Conservation (phyloP, 2,113 vertebrate species). For the Trochalopteron elliotii region DNA sequence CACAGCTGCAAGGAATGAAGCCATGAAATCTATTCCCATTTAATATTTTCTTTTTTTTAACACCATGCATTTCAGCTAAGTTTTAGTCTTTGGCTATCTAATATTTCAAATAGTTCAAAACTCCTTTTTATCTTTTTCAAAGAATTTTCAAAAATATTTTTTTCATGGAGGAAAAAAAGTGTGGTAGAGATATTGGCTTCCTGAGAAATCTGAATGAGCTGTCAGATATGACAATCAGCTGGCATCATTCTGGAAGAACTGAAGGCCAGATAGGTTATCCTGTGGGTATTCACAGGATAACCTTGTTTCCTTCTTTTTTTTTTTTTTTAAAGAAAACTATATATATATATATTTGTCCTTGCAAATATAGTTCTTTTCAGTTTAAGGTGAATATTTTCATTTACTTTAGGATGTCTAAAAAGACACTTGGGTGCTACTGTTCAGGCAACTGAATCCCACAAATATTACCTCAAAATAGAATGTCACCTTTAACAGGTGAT, state of each 20-base stretch:
- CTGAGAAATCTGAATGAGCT: not conserved
- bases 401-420: not conserved
- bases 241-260: not conserved
- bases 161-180: not conserved
- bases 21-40: not conserved
- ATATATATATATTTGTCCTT: not conserved
- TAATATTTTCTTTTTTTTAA: not conserved
- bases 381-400: not conserved
- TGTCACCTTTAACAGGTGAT: not conserved
- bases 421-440: not conserved
- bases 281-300: not conserved
- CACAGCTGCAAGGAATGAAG: not conserved
- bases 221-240: not conserved
- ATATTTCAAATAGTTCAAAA: not conserved
- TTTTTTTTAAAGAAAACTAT: accelerated
- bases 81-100: not conserved
- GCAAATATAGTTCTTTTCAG: not conserved
- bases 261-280: not conserved
- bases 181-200: not conserved
- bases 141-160: not conserved
- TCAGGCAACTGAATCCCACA: not conserved
- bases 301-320: no score
- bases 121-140: not conserved
- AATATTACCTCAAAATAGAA: not conserved
- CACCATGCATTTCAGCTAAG: not conserved